phyloP scores from a whole-genome alignment of 2,797 vertebrate species.

The Decapterus maruadsi region DNA sequence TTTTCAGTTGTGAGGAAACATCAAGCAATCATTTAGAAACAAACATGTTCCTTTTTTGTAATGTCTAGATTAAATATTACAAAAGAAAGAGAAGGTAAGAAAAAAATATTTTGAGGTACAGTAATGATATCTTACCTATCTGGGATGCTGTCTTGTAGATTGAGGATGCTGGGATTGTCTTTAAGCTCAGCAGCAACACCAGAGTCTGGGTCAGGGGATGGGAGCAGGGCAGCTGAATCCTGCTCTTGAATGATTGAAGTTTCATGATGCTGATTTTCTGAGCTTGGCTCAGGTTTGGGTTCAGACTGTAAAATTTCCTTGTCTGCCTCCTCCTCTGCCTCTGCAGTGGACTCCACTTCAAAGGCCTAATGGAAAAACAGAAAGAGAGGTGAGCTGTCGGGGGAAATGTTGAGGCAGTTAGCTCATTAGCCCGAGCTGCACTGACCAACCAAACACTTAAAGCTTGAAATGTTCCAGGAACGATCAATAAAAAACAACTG shows the following conservation, averaged over 20 bases:
- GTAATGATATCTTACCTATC: constrained; percentile 50
- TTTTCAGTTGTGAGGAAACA: neutral
- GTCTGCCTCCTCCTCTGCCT: constrained; percentile 44
- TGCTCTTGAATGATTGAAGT: constrained; percentile 39
- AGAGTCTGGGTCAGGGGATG: constrained; percentile 33
- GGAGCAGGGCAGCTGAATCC: constrained; percentile 18
- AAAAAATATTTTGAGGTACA: neutral
- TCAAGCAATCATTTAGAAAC: no score
- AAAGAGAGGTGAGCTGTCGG: constrained; percentile 25
- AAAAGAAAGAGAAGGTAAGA: neutral
- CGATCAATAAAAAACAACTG: constrained; percentile 33
- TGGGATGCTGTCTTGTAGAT: constrained; percentile 35
- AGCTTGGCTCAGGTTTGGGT: constrained; percentile 39
- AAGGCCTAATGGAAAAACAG: constrained; percentile 54
- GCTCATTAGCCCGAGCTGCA: constrained; percentile 37
- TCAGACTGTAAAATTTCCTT: constrained; percentile 25
- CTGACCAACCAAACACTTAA: constrained; percentile 35
- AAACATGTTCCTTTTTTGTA: no score
- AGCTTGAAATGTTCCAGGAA: constrained; percentile 36
- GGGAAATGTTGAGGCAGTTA: neutral
- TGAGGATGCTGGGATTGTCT: constrained; percentile 28
- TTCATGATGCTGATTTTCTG: constrained; percentile 45
- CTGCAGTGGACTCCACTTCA: constrained; percentile 29
- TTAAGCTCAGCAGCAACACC: constrained; percentile 33
- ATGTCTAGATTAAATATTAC: neutral